phyloP scores from a whole-genome alignment of 2,888 invertebrate species.

The Stenolophus ochropezus region DNA sequence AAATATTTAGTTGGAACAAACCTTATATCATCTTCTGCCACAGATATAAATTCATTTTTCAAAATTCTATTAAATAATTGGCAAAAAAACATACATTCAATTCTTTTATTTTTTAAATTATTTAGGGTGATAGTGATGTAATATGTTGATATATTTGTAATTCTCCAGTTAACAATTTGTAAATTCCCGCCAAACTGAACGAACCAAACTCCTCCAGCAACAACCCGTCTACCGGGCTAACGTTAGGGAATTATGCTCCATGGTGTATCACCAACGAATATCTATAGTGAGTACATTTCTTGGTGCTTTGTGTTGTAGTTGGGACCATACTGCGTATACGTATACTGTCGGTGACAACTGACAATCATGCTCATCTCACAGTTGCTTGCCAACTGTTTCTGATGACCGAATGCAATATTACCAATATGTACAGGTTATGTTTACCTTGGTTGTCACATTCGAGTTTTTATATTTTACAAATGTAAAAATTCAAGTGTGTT shows the following conservation, averaged over 20 bases:
- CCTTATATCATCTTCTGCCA: no score
- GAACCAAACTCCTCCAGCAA: no score
- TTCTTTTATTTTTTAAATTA: no score
- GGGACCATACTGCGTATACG: slow-evolving; percentile 44
- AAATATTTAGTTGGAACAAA: no score
- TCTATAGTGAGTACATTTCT: slow-evolving; percentile 26
- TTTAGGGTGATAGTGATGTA: no score
- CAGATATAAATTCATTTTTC: no score
- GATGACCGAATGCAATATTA: background rate
- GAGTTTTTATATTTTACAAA: background rate
- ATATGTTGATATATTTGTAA: no score
- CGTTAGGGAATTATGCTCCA: background rate
- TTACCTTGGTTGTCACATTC: background rate
- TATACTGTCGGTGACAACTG: slow-evolving; percentile 3
- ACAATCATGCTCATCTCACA: background rate
- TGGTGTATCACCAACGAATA: background rate
- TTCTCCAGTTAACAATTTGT: no score
- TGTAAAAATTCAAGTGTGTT: background rate
- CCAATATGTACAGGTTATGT: background rate
- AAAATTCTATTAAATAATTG: no score
- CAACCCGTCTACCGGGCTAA: no score
- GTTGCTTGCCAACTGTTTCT: background rate
- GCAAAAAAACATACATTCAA: no score
- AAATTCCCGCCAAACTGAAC: no score
- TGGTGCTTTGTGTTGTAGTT: slow-evolving; percentile 13